Base-by-base conservation (phyloP, 2,113 vertebrate genomes). In the Oryzias celebensis region DNA sequence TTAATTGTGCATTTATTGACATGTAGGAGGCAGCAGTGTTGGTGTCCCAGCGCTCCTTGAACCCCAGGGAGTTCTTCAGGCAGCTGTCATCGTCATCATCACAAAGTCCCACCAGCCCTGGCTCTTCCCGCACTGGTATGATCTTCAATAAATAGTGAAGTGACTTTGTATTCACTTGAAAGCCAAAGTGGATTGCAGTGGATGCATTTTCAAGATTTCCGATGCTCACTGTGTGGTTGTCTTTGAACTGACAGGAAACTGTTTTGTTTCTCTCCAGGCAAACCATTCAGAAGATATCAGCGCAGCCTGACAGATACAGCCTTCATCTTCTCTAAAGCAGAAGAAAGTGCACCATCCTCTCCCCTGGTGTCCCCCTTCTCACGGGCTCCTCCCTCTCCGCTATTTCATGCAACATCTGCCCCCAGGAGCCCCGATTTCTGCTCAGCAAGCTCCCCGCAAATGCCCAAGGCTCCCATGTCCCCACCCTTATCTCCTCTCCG, bases 261-360 rank as follows among this genome's bases (percentile, higher is more conserved):
- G 3, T 46, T 70, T 20, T 64, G 41, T 49, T 50, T 24, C 50
- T 50, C 50, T 58, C 12, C 85, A 94, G 93, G 90, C 50, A 89
- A 89, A 71, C 90, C 91, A 0, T 91, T 92, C 73, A 88, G 92
- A 46, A 90, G 92, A 64, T 92, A 94, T 89, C 93, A 93, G 78
- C 92, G 94, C 82, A 95, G 94, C 84, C 86, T 95, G 74, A 95
- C 94, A 4, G 93, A 95, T 75, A 92, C 93, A 0, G 93, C 93
- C 45, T 94, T 92, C 80, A 93, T 94, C 84, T 95, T 95, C 68
- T 75, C 88, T 20, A 91, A 78, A 62, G 77, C 89, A 1, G 91
- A 92, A 12, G 78, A 84, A 16, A 75, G 57, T 56, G 43, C 71
- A 3, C 61, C 89, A 12, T 36, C 64, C 1, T 88, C 89, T 24